Evolutionary conservation across 2,797 vertebrate genomes (phyloP).

Genomic region (Manis javanica): DNA sequence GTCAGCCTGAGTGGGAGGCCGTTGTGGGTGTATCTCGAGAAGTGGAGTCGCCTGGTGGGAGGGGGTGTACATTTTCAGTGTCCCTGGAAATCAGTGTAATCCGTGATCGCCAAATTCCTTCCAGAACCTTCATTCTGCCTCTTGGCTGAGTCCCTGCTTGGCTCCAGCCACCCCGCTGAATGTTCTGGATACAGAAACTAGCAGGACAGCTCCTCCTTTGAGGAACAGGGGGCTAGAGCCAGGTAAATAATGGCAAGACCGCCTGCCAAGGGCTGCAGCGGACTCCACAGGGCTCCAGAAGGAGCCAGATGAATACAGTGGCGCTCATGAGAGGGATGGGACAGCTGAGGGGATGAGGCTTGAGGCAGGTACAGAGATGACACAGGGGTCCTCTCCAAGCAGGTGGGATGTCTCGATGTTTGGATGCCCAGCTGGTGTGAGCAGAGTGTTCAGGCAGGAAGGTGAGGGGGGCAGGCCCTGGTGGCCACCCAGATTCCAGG

Average conservation of each 20-base stretch:
- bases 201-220: neutral
- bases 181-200: neutral
- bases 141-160: neutral
- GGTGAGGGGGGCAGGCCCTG: neutral
- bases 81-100: too few relatives aligned
- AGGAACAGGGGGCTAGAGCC: neutral
- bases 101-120: neutral
- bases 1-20: neutral
- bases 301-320: neutral
- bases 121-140: neutral
- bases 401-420: too few relatives aligned
- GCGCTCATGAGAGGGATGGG: too few relatives aligned
- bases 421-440: neutral
- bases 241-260: neutral
- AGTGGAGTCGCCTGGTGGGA: neutral
- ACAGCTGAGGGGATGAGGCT: neutral
- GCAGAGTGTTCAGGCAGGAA: neutral
- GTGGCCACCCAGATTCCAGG: accelerated
- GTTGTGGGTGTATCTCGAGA: neutral
- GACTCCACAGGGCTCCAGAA: neutral
- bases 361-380: neutral
- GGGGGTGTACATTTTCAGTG: neutral
- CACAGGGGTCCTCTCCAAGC: neutral
- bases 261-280: neutral
- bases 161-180: neutral